Evolutionary conservation across 2,888 invertebrate species (phyloP), one percentile per base, ranked within the genome.

Genomic region (Cyrtodaria siliqua): DNA sequence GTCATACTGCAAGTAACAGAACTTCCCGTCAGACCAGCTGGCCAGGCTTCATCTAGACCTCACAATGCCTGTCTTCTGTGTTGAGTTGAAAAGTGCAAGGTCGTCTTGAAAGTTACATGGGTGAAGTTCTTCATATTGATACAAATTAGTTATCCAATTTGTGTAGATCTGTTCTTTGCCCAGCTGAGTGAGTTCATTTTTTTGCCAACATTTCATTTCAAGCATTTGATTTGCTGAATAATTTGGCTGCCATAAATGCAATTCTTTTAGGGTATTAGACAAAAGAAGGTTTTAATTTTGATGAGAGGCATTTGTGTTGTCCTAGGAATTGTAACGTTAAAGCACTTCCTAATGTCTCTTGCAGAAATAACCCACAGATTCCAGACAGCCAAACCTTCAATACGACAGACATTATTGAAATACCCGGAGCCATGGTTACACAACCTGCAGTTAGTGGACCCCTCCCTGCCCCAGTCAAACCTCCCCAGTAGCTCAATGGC

Each of bases 41-140:
- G 97, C 99, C 0, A 96, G 97, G 85, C 94, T 98, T 26, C 98
- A 99, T 91, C 98, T 99, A 0, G 99, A 99, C 92, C 95, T 99
- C 47, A 99, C 99, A 27, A 99, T 99, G 98, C 98, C 99, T 0
- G 98, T 99, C 96, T 99, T 99, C 94, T 99, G 99, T 91, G 99
- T 98, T 98, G 93, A 94, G 93, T 92, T 9, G 16, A 9, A n/a
- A 83, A 4, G 89, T 89, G 20, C 81, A 82, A 20, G 80, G 81
- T 55, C 77, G 75, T 63, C 84, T 97, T 0, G 94, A 98, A 87
- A 97, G 98, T 92, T 96, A 97, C 33, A 94, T 97, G 63, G n/a
- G n/a, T n/a, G n/a, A n/a, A n/a, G n/a, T n/a, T n/a, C n/a, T n/a
- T n/a, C n/a, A n/a, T n/a, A n/a, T n/a, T n/a, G n/a, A n/a, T n/a